phyloP scores from a whole-genome alignment of 2,797 vertebrate species.

The Tangara arthus region DNA sequence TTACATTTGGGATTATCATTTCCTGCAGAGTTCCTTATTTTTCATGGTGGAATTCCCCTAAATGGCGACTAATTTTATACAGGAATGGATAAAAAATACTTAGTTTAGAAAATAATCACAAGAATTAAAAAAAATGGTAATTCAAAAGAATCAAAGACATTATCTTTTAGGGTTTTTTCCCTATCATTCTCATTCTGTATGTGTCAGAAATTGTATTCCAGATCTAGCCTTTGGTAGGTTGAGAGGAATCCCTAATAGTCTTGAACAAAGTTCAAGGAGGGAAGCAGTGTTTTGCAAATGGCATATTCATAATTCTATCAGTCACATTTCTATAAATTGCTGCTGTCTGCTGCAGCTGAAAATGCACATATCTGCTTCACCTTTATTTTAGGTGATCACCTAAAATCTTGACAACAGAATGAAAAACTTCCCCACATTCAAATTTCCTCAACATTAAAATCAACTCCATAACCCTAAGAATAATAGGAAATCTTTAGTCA shows the following conservation, averaged over 20 bases:
- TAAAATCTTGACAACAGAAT: not conserved
- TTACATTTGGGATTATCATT: not conserved
- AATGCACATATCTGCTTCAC: not conserved
- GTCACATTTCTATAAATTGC: not conserved
- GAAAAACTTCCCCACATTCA: not conserved
- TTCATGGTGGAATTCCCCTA: not conserved
- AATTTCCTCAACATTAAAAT: not conserved
- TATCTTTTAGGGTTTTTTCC: rapidly evolving
- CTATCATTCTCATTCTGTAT: not conserved
- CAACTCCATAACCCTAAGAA: not conserved
- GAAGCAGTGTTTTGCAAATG: not conserved
- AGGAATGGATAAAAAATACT: not conserved
- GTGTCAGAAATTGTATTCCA: not conserved
- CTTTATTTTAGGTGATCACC: not conserved
- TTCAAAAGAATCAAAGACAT: not conserved
- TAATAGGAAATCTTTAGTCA: not conserved
- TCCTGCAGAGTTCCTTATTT: not conserved
- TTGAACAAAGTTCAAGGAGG: not conserved
- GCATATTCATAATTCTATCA: not conserved
- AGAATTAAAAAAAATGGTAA: rapidly evolving
- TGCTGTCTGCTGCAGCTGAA: not conserved
- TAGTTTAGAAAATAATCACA: not conserved
- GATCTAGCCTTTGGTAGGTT: not conserved
- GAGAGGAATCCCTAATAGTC: not conserved
- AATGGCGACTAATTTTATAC: not conserved